Evolutionary conservation across 1,140 invertebrate species (phyloP), one percentile per base, ranked within the genome.

Genomic region (Hyposmocoma kahamanoa): DNA sequence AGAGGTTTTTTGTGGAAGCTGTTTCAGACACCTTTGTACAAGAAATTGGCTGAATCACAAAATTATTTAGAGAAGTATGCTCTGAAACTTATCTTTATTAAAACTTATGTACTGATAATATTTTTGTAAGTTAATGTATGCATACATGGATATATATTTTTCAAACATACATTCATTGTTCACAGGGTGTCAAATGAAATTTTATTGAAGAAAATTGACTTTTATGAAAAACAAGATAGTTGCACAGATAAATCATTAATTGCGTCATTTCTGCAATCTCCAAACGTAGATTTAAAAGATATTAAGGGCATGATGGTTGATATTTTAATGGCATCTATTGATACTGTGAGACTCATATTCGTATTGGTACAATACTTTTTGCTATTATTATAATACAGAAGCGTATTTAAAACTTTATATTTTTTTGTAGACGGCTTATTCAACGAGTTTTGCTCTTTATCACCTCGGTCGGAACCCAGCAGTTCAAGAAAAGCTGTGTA

Each of bases 261-360:
- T 32, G 88, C 90, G 43, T 87, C 88, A 11, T 96, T 94, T 77
- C 72, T 95, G 0, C 70, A 88, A 19, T 90, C 90, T 53, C 82
- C 90, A 1, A 89, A 90, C 56, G 64, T 95, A 1, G 91, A 95
- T 75, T 84, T 89, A 13, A 93, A 92, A 71, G 96, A 97, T 81
- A 86, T 97, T 5, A 86, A 93, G 18, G 94, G 94, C 42, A 90
- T 96, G 86, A 89, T 93, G 19, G 91, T 93, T 21, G 96, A 97
- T 82, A 90, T 96, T 71, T 69, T 97, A 3, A 84, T 97, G 51
- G 96, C 94, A 22, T 95, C 95, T 39, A 91, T 97, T 26, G 95
- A 97, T 77, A 97, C 96, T 43, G 93, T 94, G 87, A 87, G 73
- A 6, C 11, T 28, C 24, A 6, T 81, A 44, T 59, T 24, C 17